Evolutionary conservation across 2,888 invertebrate genomes (phyloP), one percentile per base, ranked within the genome.

Genomic region (Tubulanus polymorphus): DNA sequence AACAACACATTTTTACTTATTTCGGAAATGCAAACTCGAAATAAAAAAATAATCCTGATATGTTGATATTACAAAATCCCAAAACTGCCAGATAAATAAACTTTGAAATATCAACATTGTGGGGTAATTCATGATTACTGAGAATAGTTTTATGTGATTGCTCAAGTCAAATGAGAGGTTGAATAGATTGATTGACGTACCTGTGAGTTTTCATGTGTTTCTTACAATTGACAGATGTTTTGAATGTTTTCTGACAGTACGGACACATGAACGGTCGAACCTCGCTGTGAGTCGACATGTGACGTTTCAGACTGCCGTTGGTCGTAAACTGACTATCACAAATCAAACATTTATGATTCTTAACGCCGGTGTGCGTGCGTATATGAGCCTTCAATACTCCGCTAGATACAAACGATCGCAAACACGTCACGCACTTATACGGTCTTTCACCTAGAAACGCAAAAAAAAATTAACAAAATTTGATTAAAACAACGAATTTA

Each of bases 291-390:
- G 88, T 84, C 3, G 88, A 83, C 74, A 87, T 81, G 76, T 94
- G 94, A 48, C 92, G 84, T 70, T 85, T 87, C 66, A 94, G 79
- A 74, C 86, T 85, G 10, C 86, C 85, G 70, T 85, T 86, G 0
- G 86, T 85, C 1, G 86, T 83, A 67, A 87, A 87, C 54, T 81
- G 75, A 41, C 83, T 82, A 62, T 83, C 83, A 71, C 88, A 88
- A 27, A 87, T 82, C 47, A 83, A 80, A 66, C 88, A 88, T 48
- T 80, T 80, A 65, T 84, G 85, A 20, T 83, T 79, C 70, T 85
- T 85, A 47, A 84, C 12, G 0, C 74, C 76, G 8, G 75, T 73
- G 69, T 84, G 84, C 0, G 83, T 83, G n/a, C 81, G 78, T 37
- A 82, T 72, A 65, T 85, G 84, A 29, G 83, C 80, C 65, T 84